phyloP scores from a whole-genome alignment of 2,888 invertebrate species.

The Cecidostiba fungosa region DNA sequence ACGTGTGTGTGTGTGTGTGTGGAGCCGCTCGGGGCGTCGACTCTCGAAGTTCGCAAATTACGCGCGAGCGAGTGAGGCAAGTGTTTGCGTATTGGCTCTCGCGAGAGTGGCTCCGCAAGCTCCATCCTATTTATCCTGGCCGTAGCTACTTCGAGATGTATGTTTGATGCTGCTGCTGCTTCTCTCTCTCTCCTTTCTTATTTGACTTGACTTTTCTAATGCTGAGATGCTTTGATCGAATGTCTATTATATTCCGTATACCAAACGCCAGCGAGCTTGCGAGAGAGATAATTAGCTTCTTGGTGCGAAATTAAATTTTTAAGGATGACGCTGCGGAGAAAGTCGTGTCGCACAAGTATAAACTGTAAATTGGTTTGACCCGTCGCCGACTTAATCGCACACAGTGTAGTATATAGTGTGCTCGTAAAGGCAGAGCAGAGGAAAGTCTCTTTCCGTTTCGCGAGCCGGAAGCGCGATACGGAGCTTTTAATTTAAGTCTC shows the following conservation, averaged over 20 bases:
- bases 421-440: background rate
- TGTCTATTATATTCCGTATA: too few species aligned
- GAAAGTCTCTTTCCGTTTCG: slow-evolving; percentile 53
- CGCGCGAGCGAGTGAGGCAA: slow-evolving; percentile 42
- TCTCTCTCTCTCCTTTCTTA: slow-evolving; percentile 21
- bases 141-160: slow-evolving; percentile 23
- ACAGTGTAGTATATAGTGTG: background rate
- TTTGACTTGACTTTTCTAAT: slow-evolving; percentile 56
- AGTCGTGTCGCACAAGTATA: slow-evolving; percentile 31
- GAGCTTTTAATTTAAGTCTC: slow-evolving; percentile 63
- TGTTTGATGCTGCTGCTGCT: slow-evolving; percentile 19
- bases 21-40: slow-evolving; percentile 5
- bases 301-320: slow-evolving; percentile 25
- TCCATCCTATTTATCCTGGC: background rate
- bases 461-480: slow-evolving; percentile 52
- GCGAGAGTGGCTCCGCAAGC: slow-evolving; percentile 10
- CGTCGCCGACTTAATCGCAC: slow-evolving; percentile 43
- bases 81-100: slow-evolving; percentile 60
- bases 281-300: slow-evolving; percentile 2
- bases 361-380: slow-evolving; percentile 59
- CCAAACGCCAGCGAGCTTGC: background rate
- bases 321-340: slow-evolving; percentile 23
- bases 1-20: background rate
- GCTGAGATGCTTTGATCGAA: slow-evolving; percentile 23
- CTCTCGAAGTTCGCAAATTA: slow-evolving; percentile 58